Evolutionary conservation across 2,888 invertebrate species (phyloP).

Genomic region (Eristalis intricaria): DNA sequence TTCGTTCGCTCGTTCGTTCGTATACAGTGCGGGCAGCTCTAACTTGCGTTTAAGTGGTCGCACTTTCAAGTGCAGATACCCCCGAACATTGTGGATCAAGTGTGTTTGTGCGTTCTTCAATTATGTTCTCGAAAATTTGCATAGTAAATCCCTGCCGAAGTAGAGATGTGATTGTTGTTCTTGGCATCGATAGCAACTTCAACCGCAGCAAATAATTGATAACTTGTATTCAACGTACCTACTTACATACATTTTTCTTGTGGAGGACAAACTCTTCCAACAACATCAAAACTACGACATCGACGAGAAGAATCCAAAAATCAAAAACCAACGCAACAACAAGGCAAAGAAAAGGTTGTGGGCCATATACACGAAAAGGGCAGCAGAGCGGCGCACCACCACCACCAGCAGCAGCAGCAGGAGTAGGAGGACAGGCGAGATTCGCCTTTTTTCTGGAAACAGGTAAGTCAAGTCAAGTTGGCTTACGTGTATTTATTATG

Average conservation of each 20-base stretch:
- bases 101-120: background rate
- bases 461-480: conserved; percentile 64
- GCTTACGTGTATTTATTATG: conserved; percentile 33
- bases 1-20: background rate
- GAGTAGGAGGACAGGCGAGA: conserved; percentile 34
- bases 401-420: background rate
- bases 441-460: conserved; percentile 51
- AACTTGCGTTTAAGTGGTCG: conserved; percentile 9
- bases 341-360: conserved; percentile 1
- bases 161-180: background rate
- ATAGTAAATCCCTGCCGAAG: background rate
- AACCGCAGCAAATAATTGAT: background rate
- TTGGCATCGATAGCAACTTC: background rate
- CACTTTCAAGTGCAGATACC: conserved; percentile 16
- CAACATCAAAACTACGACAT: background rate
- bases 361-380: conserved; percentile 12
- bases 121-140: background rate
- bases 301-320: conserved; percentile 5
- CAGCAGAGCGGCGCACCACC: background rate
- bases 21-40: background rate
- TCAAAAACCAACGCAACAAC: background rate
- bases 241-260: background rate
- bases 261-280: conserved; percentile 30
- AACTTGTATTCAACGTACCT: background rate
- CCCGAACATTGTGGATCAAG: background rate